Percentiles rank a stretch among this genome's conserved stretches.
Evolutionary conservation across 2,797 vertebrate species (phyloP).

Genomic region (Melanotaenia maccullochi): DNA sequence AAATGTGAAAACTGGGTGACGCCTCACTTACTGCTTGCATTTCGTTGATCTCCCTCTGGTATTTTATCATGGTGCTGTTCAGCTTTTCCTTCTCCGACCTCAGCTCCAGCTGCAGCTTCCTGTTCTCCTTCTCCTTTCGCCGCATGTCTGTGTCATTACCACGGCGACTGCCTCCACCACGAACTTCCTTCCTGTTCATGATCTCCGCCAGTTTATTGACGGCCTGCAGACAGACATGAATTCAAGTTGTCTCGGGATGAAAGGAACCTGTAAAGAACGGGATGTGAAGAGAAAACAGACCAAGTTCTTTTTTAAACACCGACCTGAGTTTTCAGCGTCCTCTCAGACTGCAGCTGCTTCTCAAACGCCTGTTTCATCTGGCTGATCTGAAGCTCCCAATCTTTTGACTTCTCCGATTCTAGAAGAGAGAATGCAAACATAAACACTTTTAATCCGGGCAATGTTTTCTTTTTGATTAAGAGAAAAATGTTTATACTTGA

Average conservation of each 20-base stretch:
- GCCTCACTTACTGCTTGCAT: conserved; percentile 92
- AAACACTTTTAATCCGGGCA: background rate
- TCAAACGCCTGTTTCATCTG: conserved; percentile 91
- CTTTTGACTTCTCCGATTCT: conserved; percentile 89
- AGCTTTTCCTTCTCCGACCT: conserved; percentile 96
- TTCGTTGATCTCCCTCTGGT: conserved; percentile 97
- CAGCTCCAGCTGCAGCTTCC: conserved; percentile 96
- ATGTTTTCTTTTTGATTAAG: background rate
- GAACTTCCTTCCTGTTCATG: conserved; percentile 95
- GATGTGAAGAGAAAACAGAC: background rate
- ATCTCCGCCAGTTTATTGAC: conserved; percentile 99
- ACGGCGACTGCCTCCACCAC: conserved; percentile 88
- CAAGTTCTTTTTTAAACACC: background rate
- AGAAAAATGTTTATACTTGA: background rate
- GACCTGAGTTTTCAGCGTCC: conserved; percentile 97
- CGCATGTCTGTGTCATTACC: conserved; percentile 95
- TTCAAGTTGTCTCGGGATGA: background rate
- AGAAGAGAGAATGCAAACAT: conserved; percentile 3
- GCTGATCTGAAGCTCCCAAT: conserved; percentile 88
- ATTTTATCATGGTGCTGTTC: conserved; percentile 96
- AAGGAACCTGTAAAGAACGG: background rate
- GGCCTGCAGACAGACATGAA: conserved; percentile 79
- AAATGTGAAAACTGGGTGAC: background rate
- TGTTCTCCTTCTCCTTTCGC: conserved; percentile 97
- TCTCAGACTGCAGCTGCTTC: conserved; percentile 94